Base-by-base conservation (phyloP, 1,140 invertebrate genomes). In the Copidosoma floridanum region DNA sequence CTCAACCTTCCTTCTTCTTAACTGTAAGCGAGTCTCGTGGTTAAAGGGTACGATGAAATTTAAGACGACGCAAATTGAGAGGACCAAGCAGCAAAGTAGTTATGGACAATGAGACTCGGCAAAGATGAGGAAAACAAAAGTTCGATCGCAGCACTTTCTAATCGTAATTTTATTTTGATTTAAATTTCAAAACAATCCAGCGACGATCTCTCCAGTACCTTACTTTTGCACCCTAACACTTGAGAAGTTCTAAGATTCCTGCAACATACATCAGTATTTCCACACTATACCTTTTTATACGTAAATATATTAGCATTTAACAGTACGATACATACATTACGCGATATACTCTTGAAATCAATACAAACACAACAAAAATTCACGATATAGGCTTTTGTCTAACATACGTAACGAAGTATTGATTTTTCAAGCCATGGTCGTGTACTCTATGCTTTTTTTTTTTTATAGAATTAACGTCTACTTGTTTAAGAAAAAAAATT, bases 211-310 rank as follows among this genome's bases (percentile, higher is more conserved):
- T 26, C 63, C 38, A 26, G 62, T 65, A 66, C 58, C 55, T 71
- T 66, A 56, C 67, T 57, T 63, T 66, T 65, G 48, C 65, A 70
- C 69, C 71, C 64, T 67, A 64, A 73, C 70, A 68, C 72, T 47
- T 50, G 61, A 72, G 35, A 50, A 55, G 61, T 65, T 65, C 71
- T 76, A 75, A 69, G 63, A 58, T 65, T 47, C 74, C 74, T 76
- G 74, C 47, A 76, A 76, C 74, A 76, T 55, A 75, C 57, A 72
- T 53, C 61, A 72, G 68, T 71, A 71, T 66, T 68, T 66, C 65
- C 63, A 66, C 48, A 63, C 66, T 72, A 63, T 70, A 72, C 65
- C 70, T 69, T 61, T 23, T 23, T 50, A 44, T 4, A 46, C n/a
- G 21, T 32, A 12, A 44, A n/a, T 29, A 12, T 38, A 37, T 20